These are phyloP conservation scores for Momotus momota DNA, from an alignment of 2,797 vertebrate species.

Conservation along the genomic window DNA sequence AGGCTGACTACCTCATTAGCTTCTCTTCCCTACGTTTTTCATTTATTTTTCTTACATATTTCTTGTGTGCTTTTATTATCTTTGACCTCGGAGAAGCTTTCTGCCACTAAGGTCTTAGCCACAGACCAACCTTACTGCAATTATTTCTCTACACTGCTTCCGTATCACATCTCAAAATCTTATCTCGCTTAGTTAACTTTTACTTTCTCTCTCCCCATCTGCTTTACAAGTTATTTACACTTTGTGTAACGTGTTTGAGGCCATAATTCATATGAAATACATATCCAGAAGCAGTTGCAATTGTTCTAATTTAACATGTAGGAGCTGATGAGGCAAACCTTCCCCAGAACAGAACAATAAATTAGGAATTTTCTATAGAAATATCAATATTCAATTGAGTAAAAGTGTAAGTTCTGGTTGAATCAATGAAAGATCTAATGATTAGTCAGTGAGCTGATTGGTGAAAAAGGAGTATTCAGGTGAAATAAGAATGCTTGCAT, in stretches of 20 bases:
- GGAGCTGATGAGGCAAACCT: neutral
- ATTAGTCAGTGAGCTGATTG: neutral
- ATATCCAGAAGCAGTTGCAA: neutral
- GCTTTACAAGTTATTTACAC: neutral
- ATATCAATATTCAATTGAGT: neutral
- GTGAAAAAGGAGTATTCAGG: neutral
- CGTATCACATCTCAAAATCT: neutral
- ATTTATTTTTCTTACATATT: neutral
- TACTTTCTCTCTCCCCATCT: neutral
- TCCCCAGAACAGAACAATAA: neutral
- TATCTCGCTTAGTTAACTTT: neutral
- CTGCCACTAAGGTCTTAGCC: neutral
- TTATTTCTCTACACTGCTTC: neutral
- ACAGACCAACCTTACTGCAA: neutral
- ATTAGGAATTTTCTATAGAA: neutral
- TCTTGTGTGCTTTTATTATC: neutral
- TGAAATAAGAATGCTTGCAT: neutral
- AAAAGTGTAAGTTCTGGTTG: neutral
- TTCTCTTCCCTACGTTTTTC: neutral
- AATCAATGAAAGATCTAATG: neutral
- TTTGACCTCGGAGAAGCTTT: neutral
- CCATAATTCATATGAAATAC: neutral
- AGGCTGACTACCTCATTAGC: neutral
- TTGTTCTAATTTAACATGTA: accelerated
- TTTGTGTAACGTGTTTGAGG: neutral